Conservation (phyloP, 2,113 vertebrate species). For the Parotia lawesii region DNA sequence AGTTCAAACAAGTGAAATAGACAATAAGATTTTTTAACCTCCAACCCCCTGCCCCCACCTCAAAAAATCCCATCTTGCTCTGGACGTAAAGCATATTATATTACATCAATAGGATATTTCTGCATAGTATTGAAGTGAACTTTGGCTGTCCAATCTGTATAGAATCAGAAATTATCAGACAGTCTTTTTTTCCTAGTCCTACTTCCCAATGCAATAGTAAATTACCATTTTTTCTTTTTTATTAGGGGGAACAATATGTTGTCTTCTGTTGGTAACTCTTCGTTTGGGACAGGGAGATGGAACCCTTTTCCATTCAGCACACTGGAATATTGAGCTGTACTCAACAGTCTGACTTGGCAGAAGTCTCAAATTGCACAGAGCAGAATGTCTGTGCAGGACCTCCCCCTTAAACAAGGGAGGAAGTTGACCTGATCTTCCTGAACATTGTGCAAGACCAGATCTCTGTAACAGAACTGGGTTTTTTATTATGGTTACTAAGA, state of each 20-base stretch:
- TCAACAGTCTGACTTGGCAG: not conserved
- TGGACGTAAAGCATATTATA: not conserved
- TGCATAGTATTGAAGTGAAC: conserved; percentile 48
- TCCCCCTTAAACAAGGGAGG: not conserved
- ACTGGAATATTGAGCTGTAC: not conserved
- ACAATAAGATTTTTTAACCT: not conserved
- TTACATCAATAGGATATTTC: conserved; percentile 58
- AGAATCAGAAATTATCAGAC: not conserved
- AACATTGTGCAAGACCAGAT: not conserved
- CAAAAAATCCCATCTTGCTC: not conserved
- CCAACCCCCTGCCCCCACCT: not conserved
- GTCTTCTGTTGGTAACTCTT: not conserved
- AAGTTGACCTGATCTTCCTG: not conserved
- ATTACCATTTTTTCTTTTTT: not conserved
- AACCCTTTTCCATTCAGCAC: not conserved
- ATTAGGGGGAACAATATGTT: not conserved
- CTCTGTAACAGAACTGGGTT: not conserved
- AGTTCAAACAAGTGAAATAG: not conserved
- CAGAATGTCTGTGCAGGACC: not conserved
- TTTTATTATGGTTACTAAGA: not conserved
- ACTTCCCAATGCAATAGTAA: not conserved
- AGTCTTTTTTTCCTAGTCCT: not conserved
- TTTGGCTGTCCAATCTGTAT: not conserved
- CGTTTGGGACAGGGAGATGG: not conserved
- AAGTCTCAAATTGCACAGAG: not conserved